Evolutionary conservation across 2,797 vertebrate genomes (phyloP).

Genomic region (Tadarida brasiliensis): DNA sequence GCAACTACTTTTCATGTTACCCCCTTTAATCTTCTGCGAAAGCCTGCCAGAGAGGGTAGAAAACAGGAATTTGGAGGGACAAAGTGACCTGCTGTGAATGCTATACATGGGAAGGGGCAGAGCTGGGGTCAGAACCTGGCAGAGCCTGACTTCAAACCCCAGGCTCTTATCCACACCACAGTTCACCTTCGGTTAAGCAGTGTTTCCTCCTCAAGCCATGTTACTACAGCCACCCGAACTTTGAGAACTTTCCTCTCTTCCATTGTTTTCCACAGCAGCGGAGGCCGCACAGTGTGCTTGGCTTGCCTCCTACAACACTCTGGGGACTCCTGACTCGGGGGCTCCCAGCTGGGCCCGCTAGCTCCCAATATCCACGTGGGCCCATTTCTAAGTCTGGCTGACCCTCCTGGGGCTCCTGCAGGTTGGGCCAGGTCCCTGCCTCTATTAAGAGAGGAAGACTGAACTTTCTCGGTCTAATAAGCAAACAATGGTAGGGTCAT

Average conservation of each 20-base stretch:
- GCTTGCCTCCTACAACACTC: background rate
- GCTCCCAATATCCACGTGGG: rapidly evolving
- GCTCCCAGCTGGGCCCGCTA: rapidly evolving
- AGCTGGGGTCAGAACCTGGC: background rate
- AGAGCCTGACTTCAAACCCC: background rate
- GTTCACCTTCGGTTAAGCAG: background rate
- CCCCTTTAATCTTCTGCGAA: background rate
- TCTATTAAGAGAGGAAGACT: background rate
- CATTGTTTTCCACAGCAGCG: background rate
- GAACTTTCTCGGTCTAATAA: conserved; percentile 23
- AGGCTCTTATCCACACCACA: background rate
- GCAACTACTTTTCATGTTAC: background rate
- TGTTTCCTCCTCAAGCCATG: background rate
- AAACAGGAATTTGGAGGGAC: background rate
- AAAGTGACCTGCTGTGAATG: background rate
- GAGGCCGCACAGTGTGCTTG: background rate
- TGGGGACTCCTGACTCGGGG: background rate
- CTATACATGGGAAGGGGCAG: background rate
- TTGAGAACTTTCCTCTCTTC: background rate
- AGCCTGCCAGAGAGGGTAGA: background rate
- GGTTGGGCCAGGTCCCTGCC: background rate
- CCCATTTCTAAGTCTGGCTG: background rate
- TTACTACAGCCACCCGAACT: background rate
- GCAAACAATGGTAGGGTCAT: background rate
- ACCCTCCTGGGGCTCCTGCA: background rate